Conservation (phyloP, 2,113 vertebrate species). For the Dipodomys stephensi region DNA sequence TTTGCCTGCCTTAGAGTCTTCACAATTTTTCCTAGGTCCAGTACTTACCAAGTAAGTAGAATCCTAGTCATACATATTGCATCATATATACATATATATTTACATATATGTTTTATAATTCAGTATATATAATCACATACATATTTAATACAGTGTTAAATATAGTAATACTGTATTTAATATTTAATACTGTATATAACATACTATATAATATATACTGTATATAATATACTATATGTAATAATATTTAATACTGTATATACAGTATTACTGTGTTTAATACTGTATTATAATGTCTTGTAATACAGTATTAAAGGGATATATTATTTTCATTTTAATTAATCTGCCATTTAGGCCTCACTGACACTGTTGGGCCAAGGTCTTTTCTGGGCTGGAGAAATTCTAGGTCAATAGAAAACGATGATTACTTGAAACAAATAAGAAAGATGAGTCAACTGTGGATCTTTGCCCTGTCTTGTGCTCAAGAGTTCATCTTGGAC, state of each 20-base stretch:
- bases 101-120: no score
- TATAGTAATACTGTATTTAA: neutral
- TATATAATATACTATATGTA: no score
- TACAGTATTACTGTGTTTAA: neutral
- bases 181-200: no score
- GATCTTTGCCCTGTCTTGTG: slow-evolving; percentile 73
- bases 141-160: neutral
- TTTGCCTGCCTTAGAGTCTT: slow-evolving; percentile 16
- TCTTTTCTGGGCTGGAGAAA: slow-evolving; percentile 56
- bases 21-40: slow-evolving; percentile 13
- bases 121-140: no score
- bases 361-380: slow-evolving; percentile 34
- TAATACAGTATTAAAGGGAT: slow-evolving; percentile 51
- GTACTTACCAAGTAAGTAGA: slow-evolving; percentile 65
- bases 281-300: neutral
- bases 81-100: no score
- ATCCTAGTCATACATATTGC: neutral
- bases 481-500: slow-evolving; percentile 69
- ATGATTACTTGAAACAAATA: slow-evolving; percentile 76
- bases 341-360: slow-evolving; percentile 28
- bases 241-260: neutral
- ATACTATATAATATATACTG: no score
- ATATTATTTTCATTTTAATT: slow-evolving; percentile 66
- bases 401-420: slow-evolving; percentile 83
- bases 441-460: slow-evolving; percentile 78